Conservation (phyloP, 2,888 invertebrate genomes). For the Lasioglossum marginatum region DNA sequence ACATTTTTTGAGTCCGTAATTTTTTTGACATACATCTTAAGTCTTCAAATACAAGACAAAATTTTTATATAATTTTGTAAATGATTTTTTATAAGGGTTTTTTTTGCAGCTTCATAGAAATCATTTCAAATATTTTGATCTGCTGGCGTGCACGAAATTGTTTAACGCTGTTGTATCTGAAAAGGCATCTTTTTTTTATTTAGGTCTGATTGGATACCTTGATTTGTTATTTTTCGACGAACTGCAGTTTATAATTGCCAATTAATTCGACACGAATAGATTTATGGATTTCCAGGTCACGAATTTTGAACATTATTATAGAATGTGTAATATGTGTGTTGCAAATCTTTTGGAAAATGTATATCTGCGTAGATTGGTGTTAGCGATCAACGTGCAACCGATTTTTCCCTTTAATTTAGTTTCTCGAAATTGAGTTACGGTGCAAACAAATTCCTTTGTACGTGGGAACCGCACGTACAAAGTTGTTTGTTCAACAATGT, state of each 20-base stretch:
- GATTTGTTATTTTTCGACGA: background rate
- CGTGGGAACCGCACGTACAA: background rate
- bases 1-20: no score
- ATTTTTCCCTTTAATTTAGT: background rate
- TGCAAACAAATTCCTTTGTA: background rate
- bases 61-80: no score
- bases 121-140: no score
- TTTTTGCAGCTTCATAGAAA: no score
- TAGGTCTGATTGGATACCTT: background rate
- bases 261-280: background rate
- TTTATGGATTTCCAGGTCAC: background rate
- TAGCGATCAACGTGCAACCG: background rate
- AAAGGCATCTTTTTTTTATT: no score
- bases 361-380: background rate
- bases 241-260: background rate
- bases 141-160: no score
- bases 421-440: background rate
- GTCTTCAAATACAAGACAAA: no score
- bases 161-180: no score
- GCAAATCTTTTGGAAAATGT: background rate
- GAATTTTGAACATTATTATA: background rate
- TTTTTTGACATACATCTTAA: no score
- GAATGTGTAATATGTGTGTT: background rate
- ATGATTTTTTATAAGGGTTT: no score
- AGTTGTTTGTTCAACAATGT: background rate